Percentiles rank a stretch among this genome's conserved stretches.
Evolutionary conservation across 1,140 invertebrate species (phyloP).

Genomic region (Cherax destructor): DNA sequence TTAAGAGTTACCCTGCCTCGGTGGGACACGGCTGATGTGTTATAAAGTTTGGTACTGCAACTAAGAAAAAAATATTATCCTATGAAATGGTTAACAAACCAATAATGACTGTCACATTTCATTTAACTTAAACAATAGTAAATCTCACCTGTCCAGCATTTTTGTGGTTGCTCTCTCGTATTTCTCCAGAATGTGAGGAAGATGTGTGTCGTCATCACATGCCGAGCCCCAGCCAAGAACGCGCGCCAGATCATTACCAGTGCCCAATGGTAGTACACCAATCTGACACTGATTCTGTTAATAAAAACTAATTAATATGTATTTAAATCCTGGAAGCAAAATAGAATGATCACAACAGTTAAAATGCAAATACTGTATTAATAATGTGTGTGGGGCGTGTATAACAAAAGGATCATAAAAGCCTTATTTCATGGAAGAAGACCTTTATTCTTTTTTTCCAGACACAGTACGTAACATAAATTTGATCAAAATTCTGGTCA

Average conservation of each 20-base stretch:
- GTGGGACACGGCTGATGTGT: too few relatives aligned
- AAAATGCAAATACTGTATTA: too few relatives aligned
- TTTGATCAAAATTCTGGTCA: too few relatives aligned
- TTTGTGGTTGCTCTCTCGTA: slow-evolving; percentile 96
- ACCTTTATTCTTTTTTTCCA: too few relatives aligned
- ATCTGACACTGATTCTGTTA: slow-evolving; percentile 92
- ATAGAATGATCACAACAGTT: too few relatives aligned
- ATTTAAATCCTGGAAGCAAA: too few relatives aligned
- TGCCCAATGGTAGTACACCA: slow-evolving; percentile 93
- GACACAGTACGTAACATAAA: too few relatives aligned
- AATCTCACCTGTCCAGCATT: slow-evolving; percentile 89
- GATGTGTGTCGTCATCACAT: slow-evolving; percentile 95
- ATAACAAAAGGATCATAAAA: too few relatives aligned
- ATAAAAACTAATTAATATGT: not conserved
- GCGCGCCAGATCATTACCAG: slow-evolving; percentile 95
- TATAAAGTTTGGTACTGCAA: not conserved
- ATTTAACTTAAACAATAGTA: not conserved
- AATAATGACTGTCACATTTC: not conserved
- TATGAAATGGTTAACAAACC: not conserved
- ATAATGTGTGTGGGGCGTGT: too few relatives aligned
- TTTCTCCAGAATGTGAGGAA: slow-evolving; percentile 92
- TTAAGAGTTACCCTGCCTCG: too few relatives aligned
- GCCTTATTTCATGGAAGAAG: too few relatives aligned
- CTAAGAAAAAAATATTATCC: not conserved
- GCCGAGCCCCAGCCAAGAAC: slow-evolving; percentile 97